A percentile compares a stretch with the other conserved stretches of the same genome.
Evolutionary conservation across 30 jellyfish, hydroid and myxozoan species (phyloP).

Genomic region (Hydractinia echinata): DNA sequence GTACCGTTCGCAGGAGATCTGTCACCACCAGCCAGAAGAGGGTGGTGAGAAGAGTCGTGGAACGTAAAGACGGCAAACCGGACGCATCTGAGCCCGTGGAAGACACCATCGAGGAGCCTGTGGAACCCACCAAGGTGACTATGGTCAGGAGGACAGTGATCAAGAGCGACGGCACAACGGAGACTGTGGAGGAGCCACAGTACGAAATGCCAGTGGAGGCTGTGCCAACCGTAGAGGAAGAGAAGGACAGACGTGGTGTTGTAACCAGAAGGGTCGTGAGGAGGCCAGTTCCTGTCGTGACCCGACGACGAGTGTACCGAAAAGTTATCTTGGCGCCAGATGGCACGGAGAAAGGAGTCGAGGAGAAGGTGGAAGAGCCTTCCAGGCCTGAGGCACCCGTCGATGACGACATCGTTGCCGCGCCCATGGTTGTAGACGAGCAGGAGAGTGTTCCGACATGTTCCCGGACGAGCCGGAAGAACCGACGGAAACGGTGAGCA

Average conservation of each 20-base stretch:
- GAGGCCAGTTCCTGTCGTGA: slow-evolving; percentile 46
- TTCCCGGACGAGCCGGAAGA: slow-evolving; percentile 18
- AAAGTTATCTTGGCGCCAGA: slow-evolving; percentile 44
- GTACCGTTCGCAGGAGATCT: slow-evolving; percentile 58
- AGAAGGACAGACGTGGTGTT: slow-evolving; percentile 48
- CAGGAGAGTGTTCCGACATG: slow-evolving; percentile 13
- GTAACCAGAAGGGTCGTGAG: slow-evolving; percentile 40
- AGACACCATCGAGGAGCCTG: slow-evolving; percentile 53
- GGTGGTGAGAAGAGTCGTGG: slow-evolving; percentile 62
- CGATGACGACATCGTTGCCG: slow-evolving; percentile 17
- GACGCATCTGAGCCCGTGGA: slow-evolving; percentile 54
- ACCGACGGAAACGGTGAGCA: neutral
- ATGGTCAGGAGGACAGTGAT: slow-evolving; percentile 48
- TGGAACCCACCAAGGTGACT: slow-evolving; percentile 54
- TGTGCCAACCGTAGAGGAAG: slow-evolving; percentile 61
- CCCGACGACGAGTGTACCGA: slow-evolving; percentile 59
- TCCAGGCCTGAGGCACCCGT: slow-evolving; percentile 14
- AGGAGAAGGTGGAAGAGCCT: slow-evolving; percentile 51
- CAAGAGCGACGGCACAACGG: slow-evolving; percentile 40
- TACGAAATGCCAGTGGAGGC: slow-evolving; percentile 65
- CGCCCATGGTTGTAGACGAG: slow-evolving; percentile 15
- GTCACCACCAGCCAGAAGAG: slow-evolving; percentile 54
- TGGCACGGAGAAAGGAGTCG: slow-evolving; percentile 53
- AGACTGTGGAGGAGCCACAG: slow-evolving; percentile 56
- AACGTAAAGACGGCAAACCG: slow-evolving; percentile 19